A percentile compares a stretch with the other conserved stretches of the same genome.
These are phyloP conservation scores for Hylomyscus alleni DNA, from an alignment of 2,797 vertebrate species.

Conservation along the genomic window DNA sequence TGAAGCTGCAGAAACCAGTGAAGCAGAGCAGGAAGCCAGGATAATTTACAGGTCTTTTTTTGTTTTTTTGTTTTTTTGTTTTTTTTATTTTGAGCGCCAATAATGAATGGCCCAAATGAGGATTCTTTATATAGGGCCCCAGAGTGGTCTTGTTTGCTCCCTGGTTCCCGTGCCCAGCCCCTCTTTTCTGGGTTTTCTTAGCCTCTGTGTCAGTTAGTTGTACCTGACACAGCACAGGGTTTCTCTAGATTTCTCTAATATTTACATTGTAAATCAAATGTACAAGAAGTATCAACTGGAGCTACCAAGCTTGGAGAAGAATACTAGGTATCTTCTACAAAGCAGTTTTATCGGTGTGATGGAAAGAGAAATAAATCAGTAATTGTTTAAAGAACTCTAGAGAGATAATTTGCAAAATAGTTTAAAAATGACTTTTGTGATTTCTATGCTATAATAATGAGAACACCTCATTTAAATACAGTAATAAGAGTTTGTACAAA, in stretches of 20 bases:
- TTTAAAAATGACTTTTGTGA: not conserved
- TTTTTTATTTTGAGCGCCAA: accelerated
- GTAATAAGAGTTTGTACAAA: not conserved
- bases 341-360: not conserved
- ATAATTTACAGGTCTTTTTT: accelerated
- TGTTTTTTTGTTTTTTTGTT: too few relatives aligned
- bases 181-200: not conserved
- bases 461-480: not conserved
- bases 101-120: accelerated
- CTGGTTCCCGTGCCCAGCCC: accelerated
- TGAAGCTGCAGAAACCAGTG: accelerated
- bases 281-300: not conserved
- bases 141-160: accelerated
- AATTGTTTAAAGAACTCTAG: not conserved
- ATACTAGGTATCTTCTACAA: not conserved
- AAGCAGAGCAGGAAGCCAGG: too few relatives aligned
- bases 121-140: accelerated
- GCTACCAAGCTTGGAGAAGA: not conserved
- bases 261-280: not conserved
- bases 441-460: not conserved
- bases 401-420: not conserved
- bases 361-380: not conserved
- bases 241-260: not conserved
- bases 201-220: accelerated
- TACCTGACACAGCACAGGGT: not conserved